Evolutionary conservation across 2,113 vertebrate genomes (phyloP).

Genomic region (Tympanuchus pallidicinctus): DNA sequence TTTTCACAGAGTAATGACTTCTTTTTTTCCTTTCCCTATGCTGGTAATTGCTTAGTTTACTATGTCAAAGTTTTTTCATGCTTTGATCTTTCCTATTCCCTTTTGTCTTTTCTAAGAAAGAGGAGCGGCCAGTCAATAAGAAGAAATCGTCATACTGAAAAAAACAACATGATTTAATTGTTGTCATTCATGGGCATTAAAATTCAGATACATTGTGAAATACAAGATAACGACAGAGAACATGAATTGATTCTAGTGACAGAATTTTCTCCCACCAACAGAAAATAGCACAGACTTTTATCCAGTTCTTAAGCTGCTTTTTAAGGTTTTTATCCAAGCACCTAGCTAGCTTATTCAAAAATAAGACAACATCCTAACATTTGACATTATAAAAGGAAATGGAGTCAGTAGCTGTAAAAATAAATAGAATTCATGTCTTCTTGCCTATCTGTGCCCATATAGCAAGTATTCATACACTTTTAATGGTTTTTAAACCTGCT

Average conservation of each 20-base stretch:
- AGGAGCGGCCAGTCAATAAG: slow-evolving; percentile 10
- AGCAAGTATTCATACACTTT: slow-evolving; percentile 39
- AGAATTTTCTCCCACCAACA: slow-evolving; percentile 42
- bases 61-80: background rate
- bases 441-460: slow-evolving; percentile 24
- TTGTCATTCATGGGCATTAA: slow-evolving; percentile 55
- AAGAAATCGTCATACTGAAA: slow-evolving; percentile 48
- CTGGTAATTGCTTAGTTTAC: background rate
- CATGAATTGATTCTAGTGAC: slow-evolving; percentile 25
- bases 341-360: slow-evolving; percentile 75
- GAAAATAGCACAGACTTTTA: slow-evolving; percentile 67
- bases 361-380: slow-evolving; percentile 59
- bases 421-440: slow-evolving; percentile 55
- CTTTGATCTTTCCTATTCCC: background rate
- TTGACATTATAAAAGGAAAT: slow-evolving; percentile 70
- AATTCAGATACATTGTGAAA: slow-evolving; percentile 59
- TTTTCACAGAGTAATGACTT: background rate
- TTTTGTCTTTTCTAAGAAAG: background rate
- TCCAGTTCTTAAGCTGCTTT: slow-evolving; percentile 73
- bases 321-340: slow-evolving; percentile 73
- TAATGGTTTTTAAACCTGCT: slow-evolving; percentile 29
- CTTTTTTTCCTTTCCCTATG: background rate
- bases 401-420: slow-evolving; percentile 65
- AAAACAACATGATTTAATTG: slow-evolving; percentile 65
- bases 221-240: slow-evolving; percentile 68